Percentiles rank a stretch among this genome's conserved stretches.
These are phyloP conservation scores for Xiphophorus couchianus DNA, from an alignment of 2,113 vertebrate species.

Conservation along the genomic window DNA sequence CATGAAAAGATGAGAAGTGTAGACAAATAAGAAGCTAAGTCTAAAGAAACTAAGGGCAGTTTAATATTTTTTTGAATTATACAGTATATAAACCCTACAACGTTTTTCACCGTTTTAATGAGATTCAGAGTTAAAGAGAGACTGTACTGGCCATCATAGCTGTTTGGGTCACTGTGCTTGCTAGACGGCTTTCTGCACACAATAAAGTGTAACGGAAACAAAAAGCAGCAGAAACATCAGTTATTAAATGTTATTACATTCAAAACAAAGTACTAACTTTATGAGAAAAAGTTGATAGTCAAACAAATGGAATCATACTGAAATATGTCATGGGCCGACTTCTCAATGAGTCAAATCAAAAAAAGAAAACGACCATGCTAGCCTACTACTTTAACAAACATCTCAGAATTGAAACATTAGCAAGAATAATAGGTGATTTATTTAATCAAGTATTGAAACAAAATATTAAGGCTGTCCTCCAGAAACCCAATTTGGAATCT, in stretches of 20 bases:
- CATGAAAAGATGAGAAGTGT: neutral
- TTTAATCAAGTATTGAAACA: no score
- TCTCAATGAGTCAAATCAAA: neutral
- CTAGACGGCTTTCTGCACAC: neutral
- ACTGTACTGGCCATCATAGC: neutral
- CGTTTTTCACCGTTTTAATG: neutral
- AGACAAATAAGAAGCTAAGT: neutral
- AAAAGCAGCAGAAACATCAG: neutral
- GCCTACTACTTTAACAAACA: neutral
- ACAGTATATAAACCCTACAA: no score
- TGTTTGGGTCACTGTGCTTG: neutral
- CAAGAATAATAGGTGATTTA: neutral
- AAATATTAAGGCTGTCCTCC: neutral
- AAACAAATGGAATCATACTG: neutral
- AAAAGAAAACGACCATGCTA: neutral
- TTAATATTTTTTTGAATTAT: neutral
- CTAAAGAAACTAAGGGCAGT: neutral
- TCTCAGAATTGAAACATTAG: neutral
- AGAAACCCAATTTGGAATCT: neutral
- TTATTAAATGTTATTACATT: neutral
- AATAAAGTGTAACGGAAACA: neutral
- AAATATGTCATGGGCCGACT: neutral
- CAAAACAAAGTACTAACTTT: neutral
- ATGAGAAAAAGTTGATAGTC: neutral
- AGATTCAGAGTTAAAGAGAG: neutral